A percentile compares a stretch with the other conserved stretches of the same genome.
phyloP scores from a whole-genome alignment of 2,888 invertebrate species.

The Oegoconia quadripuncta region DNA sequence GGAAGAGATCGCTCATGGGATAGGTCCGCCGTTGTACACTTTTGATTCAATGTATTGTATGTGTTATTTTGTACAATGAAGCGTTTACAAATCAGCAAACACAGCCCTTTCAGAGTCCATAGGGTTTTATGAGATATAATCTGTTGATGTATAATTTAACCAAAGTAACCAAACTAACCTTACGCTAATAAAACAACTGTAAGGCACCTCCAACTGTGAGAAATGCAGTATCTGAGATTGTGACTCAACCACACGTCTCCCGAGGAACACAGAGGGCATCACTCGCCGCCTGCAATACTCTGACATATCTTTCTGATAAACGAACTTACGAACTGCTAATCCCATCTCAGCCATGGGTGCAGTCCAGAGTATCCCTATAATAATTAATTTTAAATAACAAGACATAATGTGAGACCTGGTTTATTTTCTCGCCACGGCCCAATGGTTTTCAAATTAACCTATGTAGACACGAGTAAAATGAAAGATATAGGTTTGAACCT shows the following conservation, averaged over 20 bases:
- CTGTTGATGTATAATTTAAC: too few species aligned
- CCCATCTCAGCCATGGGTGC: not conserved
- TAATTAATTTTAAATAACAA: not conserved
- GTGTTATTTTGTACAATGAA: too few species aligned
- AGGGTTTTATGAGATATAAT: too few species aligned
- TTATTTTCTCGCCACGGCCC: too few species aligned
- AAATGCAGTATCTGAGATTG: constrained; percentile 56
- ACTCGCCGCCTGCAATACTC: constrained; percentile 59
- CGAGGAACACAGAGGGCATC: constrained; percentile 61
- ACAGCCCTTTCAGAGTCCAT: too few species aligned
- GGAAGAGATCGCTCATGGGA: too few species aligned
- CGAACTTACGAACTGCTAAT: constrained; percentile 25
- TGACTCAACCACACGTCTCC: constrained; percentile 48
- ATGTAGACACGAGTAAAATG: too few species aligned
- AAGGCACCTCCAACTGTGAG: constrained; percentile 52
- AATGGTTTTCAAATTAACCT: too few species aligned
- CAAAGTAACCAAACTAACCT: constrained; percentile 38
- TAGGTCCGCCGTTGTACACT: too few species aligned
- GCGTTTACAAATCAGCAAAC: too few species aligned
- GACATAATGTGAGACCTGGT: not conserved
- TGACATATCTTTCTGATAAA: constrained; percentile 56
- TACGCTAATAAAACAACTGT: constrained; percentile 58
- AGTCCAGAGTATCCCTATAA: not conserved
- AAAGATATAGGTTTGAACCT: too few species aligned
- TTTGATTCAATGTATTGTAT: too few species aligned